Conservation (phyloP, 2,113 vertebrate genomes). For the Perca flavescens region DNA sequence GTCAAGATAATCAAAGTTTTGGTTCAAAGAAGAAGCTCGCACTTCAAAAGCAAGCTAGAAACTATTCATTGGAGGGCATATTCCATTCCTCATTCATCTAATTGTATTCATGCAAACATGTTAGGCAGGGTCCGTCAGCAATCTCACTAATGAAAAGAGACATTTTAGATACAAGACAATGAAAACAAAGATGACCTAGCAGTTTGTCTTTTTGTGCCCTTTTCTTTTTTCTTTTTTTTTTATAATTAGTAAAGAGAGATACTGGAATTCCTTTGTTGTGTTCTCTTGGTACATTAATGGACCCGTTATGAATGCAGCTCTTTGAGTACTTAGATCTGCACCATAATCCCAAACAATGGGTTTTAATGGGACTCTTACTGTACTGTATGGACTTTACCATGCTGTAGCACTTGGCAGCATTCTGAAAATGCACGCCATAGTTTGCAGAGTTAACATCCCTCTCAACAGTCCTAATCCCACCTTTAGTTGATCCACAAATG, state of each 20-base stretch:
- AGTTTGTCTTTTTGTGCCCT: slow-evolving; percentile 8
- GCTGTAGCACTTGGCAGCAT: slow-evolving; percentile 27
- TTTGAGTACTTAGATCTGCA: slow-evolving; percentile 66
- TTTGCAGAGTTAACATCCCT: slow-evolving; percentile 42
- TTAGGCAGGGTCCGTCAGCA: background rate
- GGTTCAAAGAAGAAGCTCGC: slow-evolving; percentile 18
- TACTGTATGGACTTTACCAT: slow-evolving; percentile 41
- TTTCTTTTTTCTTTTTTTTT: slow-evolving; percentile 2
- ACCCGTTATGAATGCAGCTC: slow-evolving; percentile 62
- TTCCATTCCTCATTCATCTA: slow-evolving; percentile 16
- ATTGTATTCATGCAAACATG: slow-evolving; percentile 46
- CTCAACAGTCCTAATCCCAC: background rate
- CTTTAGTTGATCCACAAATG: background rate
- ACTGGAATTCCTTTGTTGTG: slow-evolving; percentile 57
- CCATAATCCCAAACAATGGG: slow-evolving; percentile 66
- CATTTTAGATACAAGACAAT: slow-evolving; percentile 15
- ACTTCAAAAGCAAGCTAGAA: slow-evolving; percentile 32
- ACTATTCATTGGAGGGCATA: slow-evolving; percentile 16
- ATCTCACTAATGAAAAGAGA: slow-evolving; percentile 30
- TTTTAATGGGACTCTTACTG: slow-evolving; percentile 32
- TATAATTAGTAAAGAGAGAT: slow-evolving; percentile 53
- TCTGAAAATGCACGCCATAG: slow-evolving; percentile 26
- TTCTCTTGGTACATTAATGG: slow-evolving; percentile 30
- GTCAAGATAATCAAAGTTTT: slow-evolving; percentile 29
- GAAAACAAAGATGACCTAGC: slow-evolving; percentile 25